Base-by-base conservation (phyloP, 2,888 invertebrate species). In the Coenonympha arcania region DNA sequence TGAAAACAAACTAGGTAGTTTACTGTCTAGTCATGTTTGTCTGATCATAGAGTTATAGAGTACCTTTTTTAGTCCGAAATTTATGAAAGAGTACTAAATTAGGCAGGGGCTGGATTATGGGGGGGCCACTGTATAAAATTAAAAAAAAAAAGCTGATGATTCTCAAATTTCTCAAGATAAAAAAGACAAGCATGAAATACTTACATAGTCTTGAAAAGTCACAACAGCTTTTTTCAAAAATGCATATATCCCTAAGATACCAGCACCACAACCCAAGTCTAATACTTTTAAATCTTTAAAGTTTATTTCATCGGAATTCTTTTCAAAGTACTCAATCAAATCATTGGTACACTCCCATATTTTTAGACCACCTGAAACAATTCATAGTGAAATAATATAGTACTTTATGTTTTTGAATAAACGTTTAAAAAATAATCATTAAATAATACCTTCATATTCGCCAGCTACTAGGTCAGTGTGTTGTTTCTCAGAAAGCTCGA, bases 261-360 rank as follows among this genome's bases (percentile, higher is more conserved):
- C 98, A 46, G 93, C 90, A 4, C 98, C 98, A 85, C 98, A 98
- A 1, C 98, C 98, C 52, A 98, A 87, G 88, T 98, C 98, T 42
- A 98, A 77, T 0, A 96, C 90, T 39, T 73, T 81, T 63, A 88
- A 90, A 18, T 81, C 74, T 33, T 87, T 66, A 11, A 89, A 79
- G 5, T 76, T 50, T 6, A 71, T 62, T 9, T 54, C 49, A 11
- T 62, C 51, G 48, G 66, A 52, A 57, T 75, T 66, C 24, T 72
- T 67, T 3, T 81, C 65, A 28, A 96, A 71, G 73, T 91, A 95
- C 53, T 89, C 75, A 28, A 92, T 78, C 47, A 98, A 76, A 73
- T 98, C 97, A 63, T 90, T 86, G 4, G 95, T 94, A 68, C 97
- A 96, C 84, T 98, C 98, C 98, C 98, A 98, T 52, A 97, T 90